Percentiles rank a stretch among this genome's conserved stretches.
phyloP scores from a whole-genome alignment of 2,113 vertebrate species.

The Anseranas semipalmata region DNA sequence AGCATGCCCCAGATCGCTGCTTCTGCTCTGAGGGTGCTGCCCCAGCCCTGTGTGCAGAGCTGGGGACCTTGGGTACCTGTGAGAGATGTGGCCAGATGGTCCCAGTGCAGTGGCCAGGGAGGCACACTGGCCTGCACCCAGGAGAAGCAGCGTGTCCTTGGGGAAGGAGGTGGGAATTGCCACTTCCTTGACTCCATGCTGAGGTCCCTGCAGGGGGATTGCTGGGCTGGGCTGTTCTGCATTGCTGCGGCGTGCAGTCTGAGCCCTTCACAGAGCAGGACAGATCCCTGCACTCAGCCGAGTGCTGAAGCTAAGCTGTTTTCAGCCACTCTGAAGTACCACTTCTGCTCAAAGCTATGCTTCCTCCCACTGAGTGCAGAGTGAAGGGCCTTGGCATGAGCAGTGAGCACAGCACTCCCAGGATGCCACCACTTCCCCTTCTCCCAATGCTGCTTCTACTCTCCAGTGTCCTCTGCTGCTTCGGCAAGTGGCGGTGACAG shows the following conservation, averaged over 20 bases:
- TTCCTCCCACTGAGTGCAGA: background rate
- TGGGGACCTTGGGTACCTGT: fast-evolving
- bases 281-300: background rate
- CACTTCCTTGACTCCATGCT: fast-evolving
- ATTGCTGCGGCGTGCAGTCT: fast-evolving
- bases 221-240: background rate
- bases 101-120: fast-evolving
- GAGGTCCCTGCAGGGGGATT: background rate
- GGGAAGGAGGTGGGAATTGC: background rate
- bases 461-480: background rate
- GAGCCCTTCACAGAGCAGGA: background rate
- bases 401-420: fast-evolving
- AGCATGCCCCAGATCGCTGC: background rate
- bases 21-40: background rate
- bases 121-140: background rate
- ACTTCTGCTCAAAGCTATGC: background rate
- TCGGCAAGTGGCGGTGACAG: background rate
- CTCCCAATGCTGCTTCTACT: background rate
- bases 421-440: background rate
- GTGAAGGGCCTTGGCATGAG: fast-evolving
- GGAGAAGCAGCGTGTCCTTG: background rate
- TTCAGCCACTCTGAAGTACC: fast-evolving
- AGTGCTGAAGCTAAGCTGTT: background rate
- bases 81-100: background rate
- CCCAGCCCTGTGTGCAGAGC: fast-evolving